Percentiles rank a stretch among this genome's conserved stretches.
phyloP scores from a whole-genome alignment of 2,797 vertebrate genomes.

The Lutjanus argentimaculatus region DNA sequence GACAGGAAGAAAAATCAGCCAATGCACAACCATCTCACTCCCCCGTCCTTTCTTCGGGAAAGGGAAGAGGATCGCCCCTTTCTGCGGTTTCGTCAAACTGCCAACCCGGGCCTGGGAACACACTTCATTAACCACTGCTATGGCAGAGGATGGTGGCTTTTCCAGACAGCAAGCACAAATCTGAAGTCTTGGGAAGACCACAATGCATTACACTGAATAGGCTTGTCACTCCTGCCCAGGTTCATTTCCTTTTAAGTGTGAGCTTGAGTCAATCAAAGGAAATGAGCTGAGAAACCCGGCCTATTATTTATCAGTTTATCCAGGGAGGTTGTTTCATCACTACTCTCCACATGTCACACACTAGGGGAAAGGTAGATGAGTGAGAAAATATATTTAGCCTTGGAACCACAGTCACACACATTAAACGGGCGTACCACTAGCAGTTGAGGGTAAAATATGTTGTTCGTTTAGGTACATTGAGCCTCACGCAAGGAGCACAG shows the following conservation, averaged over 20 bases:
- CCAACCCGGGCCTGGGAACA: slow-evolving; percentile 73
- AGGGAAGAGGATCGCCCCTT: slow-evolving; percentile 57
- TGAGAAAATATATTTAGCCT: slow-evolving; percentile 52
- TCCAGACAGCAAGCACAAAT: slow-evolving; percentile 77
- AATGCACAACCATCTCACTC: slow-evolving; percentile 58
- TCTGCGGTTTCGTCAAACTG: slow-evolving; percentile 78
- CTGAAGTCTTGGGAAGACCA: slow-evolving; percentile 71
- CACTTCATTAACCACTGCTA: slow-evolving; percentile 84
- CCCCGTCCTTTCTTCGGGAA: slow-evolving; percentile 55
- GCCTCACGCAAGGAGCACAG: slow-evolving; percentile 14
- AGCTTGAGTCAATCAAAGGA: slow-evolving; percentile 83
- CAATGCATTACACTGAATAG: slow-evolving; percentile 80
- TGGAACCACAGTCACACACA: slow-evolving; percentile 21
- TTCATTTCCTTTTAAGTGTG: slow-evolving; percentile 81
- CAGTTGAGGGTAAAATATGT: slow-evolving; percentile 40
- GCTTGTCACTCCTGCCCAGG: slow-evolving; percentile 80
- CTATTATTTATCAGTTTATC: slow-evolving; percentile 80
- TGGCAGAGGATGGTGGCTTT: slow-evolving; percentile 76
- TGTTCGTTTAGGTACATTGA: slow-evolving; percentile 24
- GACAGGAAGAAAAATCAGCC: slow-evolving; percentile 72
- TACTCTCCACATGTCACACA: slow-evolving; percentile 46
- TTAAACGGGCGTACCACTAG: slow-evolving; percentile 27
- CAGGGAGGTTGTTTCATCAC: slow-evolving; percentile 69
- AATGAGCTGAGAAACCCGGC: slow-evolving; percentile 79
- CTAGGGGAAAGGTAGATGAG: slow-evolving; percentile 41